Conservation (phyloP, 1,140 invertebrate genomes). For the Eurosta solidaginis region DNA sequence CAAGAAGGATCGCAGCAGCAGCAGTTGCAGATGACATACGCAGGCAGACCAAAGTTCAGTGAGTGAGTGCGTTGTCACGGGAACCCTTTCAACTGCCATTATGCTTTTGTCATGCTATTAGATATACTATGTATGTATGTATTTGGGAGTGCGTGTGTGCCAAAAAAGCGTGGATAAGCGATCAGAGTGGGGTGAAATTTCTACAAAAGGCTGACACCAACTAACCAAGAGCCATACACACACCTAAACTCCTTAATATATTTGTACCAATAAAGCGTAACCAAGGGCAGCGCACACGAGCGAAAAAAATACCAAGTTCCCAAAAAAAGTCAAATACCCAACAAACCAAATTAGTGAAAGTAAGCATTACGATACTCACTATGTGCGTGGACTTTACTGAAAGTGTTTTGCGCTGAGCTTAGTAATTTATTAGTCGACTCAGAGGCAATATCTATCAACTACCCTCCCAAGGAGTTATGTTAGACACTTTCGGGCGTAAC, state of each 20-base stretch:
- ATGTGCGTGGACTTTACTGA: no score
- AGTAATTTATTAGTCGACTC: no score
- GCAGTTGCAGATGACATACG: constrained; percentile 1
- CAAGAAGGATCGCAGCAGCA: no score
- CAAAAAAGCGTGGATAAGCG: not conserved
- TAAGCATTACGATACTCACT: no score
- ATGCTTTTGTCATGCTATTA: no score
- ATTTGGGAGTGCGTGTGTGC: not conserved
- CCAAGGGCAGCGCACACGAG: not conserved
- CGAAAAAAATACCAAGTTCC: not conserved
- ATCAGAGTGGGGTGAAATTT: not conserved
- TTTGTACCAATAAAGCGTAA: not conserved
- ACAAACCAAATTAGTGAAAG: no score
- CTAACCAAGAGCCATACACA: not conserved
- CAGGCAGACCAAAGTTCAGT: constrained; percentile 11
- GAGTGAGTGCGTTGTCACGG: not conserved
- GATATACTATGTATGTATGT: not conserved
- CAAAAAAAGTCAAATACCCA: not conserved
- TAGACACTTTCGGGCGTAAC: no score
- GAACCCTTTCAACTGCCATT: constrained; percentile 23
- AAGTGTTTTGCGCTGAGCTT: no score
- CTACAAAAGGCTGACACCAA: not conserved
- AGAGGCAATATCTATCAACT: no score
- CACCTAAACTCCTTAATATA: not conserved
- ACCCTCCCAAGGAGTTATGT: no score